Evolutionary conservation across 1,140 invertebrate species (phyloP), one percentile per base, ranked within the genome.

Genomic region (Phymastichus coffea): DNA sequence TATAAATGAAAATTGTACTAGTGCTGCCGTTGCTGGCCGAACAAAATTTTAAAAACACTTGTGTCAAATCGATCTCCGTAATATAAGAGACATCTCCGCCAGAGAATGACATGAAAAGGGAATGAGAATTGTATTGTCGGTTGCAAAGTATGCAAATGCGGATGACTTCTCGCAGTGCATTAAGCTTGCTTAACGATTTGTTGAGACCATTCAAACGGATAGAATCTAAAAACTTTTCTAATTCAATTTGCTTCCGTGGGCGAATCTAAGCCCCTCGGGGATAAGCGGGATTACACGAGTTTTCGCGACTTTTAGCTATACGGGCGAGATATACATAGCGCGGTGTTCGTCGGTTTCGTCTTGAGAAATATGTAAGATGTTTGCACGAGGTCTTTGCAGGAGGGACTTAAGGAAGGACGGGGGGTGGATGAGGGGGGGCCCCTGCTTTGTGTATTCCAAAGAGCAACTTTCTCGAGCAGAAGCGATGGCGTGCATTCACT

Each of bases 171-270:
- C 22, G 22, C 22, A 17, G 25, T 37, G 20, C 41, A 25, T 51
- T 37, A 40, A 58, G 51, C 19, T 49, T 51, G 20, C 20, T 28
- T 33, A 49, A 51, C 25, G 33, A 51, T 44, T 49, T 44, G 57
- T 58, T 38, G n/a, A 37, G 19, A 9, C 30, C 38, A 58, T 52
- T 41, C 28, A 38, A 33, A 35, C n/a, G 30, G 22, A 22, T 47
- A 26, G 43, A 47, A 48, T 26, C 43, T 15, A 40, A 54, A 60
- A 60, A 60, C 49, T 60, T 60, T 60, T 60, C 51, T 54, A 60
- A 60, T 60, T 60, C 57, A 60, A 60, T 60, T 60, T 37, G 46
- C 40, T 1, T 46, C 23, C 4, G n/a, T n/a, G n/a, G 12, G 15
- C n/a, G 43, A 38, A 54, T 47, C 51, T 59, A 59, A 59, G 43